phyloP scores from a whole-genome alignment of 2,888 invertebrate genomes.

The Dioctria rufipes region DNA sequence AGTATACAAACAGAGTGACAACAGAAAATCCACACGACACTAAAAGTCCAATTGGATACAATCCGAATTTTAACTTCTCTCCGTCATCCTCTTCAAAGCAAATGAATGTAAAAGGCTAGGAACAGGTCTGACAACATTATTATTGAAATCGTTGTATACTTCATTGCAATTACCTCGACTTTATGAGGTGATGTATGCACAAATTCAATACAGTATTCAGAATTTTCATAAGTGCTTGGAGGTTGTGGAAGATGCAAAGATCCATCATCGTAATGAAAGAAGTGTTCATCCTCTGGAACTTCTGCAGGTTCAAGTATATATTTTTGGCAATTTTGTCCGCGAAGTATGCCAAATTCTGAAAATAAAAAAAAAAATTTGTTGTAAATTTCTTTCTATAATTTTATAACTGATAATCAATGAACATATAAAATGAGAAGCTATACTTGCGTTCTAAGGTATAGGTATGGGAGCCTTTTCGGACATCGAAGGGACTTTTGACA shows the following conservation, averaged over 20 bases:
- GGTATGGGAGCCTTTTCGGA: too few species aligned
- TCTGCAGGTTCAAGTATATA: constrained; percentile 66
- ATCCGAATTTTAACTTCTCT: constrained; percentile 66
- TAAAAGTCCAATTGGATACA: constrained; percentile 71
- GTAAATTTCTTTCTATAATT: not conserved
- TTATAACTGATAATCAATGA: too few species aligned
- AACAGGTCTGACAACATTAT: not conserved
- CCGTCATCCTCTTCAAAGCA: constrained; percentile 68
- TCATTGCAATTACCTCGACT: constrained; percentile 63
- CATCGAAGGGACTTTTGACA: too few species aligned
- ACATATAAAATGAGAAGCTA: too few species aligned
- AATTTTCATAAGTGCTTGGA: constrained; percentile 63
- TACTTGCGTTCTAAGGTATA: too few species aligned
- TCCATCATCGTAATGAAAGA: constrained; percentile 66
- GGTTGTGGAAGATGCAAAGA: constrained; percentile 63
- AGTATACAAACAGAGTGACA: constrained; percentile 79
- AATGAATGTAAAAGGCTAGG: constrained; percentile 67
- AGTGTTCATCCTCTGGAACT: constrained; percentile 65
- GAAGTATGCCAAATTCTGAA: constrained; percentile 67
- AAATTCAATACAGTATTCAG: constrained; percentile 68
- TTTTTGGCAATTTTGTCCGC: constrained; percentile 66
- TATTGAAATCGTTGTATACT: not conserved
- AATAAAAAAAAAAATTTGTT: constrained; percentile 25
- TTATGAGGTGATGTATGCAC: constrained; percentile 58
- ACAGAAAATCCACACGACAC: constrained; percentile 79